A percentile compares a stretch with the other conserved stretches of the same genome.
phyloP scores from a whole-genome alignment of 2,113 vertebrate genomes.

The Canis aureus region DNA sequence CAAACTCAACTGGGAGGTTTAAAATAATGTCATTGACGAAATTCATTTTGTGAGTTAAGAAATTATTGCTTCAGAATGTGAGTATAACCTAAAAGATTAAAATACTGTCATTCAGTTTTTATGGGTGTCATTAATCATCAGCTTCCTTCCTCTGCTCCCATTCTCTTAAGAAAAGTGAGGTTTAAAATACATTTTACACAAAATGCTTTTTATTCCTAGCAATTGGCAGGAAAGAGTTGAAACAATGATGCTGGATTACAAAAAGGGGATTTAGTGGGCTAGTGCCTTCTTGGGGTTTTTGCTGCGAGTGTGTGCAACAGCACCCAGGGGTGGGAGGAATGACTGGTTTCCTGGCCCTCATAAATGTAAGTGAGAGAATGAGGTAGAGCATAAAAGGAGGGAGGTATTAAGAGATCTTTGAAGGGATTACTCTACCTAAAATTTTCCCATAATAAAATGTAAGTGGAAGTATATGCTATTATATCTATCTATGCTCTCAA shows the following conservation, averaged over 20 bases:
- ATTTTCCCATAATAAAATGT: neutral
- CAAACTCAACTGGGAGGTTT: neutral
- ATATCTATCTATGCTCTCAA: neutral
- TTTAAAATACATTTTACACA: conserved; percentile 35
- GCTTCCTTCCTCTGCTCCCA: neutral
- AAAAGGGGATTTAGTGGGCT: neutral
- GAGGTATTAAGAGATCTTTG: neutral
- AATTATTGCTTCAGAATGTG: neutral
- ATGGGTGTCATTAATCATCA: neutral
- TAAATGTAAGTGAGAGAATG: neutral
- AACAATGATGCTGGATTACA: neutral
- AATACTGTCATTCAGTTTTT: neutral
- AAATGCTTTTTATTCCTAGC: neutral
- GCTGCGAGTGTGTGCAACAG: neutral
- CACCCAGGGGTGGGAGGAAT: rapidly evolving
- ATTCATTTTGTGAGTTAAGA: neutral
- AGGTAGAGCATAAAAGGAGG: neutral
- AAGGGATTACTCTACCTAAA: neutral
- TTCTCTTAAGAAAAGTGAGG: neutral
- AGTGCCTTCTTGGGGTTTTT: neutral
- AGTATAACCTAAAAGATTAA: neutral
- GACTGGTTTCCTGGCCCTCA: neutral
- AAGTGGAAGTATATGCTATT: neutral
- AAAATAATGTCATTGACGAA: conserved; percentile 27
- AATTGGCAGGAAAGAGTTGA: neutral